Base-by-base conservation (phyloP, 92 coral and sea anemone species). In the Isaurus tuberculatus region DNA sequence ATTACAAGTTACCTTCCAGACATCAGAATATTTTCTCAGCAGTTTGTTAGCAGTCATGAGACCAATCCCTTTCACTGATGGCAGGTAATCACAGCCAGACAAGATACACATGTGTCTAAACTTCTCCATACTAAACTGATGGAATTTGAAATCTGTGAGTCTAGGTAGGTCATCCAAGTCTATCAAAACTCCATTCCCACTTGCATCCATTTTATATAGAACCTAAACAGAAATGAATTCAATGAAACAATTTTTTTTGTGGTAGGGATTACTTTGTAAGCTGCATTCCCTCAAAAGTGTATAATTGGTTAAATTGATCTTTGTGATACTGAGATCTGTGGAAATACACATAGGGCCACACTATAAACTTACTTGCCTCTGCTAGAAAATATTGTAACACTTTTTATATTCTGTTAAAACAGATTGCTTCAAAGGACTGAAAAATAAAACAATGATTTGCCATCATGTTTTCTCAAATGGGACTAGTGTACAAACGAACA, bases 41-140 rank as follows among this genome's bases (percentile, higher is more conserved):
- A 96, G 89, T 84, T 94, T 96, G 75, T 94, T 91, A 14, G 99
- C 98, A 19, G 91, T 96, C 17, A 90, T 91, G 15, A 96, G 94
- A 15, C 99, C 99, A 69, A 96, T 83, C 1, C 99, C 99, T 72
- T 96, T 96, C 30, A 96, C 89, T 1, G 99, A 96, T 13, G 92
- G 98, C 44, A 96, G 90, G 65, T 96, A 96, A 73, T 96, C 99
- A 89, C 99, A 96, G 60, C 99, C 99, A 23, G 99, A 96, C 51
- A 96, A 77, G 25, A 96, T 96, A 61, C 99, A 96, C 99, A 96
- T 96, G 88, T 94, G 92, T 53, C 98, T 87, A 83, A 96, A 96
- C 87, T 92, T 96, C 79, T 96, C 94, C 88, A 86, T 85, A 27
- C 98, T 94, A 84, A 96, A 96, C 79, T 91, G 97, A 60, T 96